Evolutionary conservation across 2,113 vertebrate genomes (phyloP).

Genomic region (Corydoras maculifer): DNA sequence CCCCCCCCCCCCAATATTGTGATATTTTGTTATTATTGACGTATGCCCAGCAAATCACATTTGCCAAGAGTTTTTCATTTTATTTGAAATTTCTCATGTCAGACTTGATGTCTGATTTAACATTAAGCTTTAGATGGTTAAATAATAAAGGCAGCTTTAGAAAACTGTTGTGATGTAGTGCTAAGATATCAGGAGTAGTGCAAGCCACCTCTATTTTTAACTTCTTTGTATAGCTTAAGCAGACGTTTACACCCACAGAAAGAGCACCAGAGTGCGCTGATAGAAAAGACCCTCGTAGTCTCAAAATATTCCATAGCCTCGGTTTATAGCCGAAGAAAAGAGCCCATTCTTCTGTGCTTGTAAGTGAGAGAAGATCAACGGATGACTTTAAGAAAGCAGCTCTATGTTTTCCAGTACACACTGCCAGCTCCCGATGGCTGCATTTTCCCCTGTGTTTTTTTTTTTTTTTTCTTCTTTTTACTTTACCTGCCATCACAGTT

Average conservation of each 20-base stretch:
- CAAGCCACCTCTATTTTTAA: neutral
- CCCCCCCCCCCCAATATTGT: too few species aligned
- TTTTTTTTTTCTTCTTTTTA: neutral
- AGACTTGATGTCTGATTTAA: too few species aligned
- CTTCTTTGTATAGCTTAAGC: constrained; percentile 3
- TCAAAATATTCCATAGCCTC: constrained; percentile 2
- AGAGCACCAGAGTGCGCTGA: neutral
- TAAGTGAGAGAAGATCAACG: neutral
- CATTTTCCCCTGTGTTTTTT: too few species aligned
- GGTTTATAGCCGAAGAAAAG: neutral
- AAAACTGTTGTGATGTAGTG: neutral
- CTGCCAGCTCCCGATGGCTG: neutral
- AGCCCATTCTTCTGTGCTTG: neutral
- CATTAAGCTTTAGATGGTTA: neutral
- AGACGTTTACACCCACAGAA: neutral
- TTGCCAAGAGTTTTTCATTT: too few species aligned
- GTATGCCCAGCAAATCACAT: too few species aligned
- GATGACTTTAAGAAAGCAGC: neutral
- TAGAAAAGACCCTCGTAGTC: neutral
- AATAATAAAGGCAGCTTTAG: neutral
- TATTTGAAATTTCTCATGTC: too few species aligned
- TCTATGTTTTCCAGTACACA: neutral
- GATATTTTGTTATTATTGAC: too few species aligned
- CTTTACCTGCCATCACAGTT: neutral
- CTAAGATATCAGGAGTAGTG: neutral